phyloP scores from a whole-genome alignment of 2,797 vertebrate species.

The Anguilla obscura region DNA sequence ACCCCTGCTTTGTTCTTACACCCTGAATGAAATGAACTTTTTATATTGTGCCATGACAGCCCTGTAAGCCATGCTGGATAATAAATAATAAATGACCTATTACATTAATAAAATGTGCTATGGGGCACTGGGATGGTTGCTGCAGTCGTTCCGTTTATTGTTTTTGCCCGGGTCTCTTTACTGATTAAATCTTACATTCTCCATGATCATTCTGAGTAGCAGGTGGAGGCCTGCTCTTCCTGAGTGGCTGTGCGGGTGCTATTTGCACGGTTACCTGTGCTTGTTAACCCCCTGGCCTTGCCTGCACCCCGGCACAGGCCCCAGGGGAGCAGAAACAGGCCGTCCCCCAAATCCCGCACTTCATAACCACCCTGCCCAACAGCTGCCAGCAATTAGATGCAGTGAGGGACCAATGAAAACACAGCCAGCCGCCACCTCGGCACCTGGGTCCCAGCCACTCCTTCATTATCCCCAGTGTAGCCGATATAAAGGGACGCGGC shows the following conservation, averaged over 20 bases:
- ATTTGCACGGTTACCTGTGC: neutral
- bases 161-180: neutral
- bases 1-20: neutral
- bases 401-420: constrained; percentile 35
- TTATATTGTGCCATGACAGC: neutral
- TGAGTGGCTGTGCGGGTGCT: neutral
- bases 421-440: constrained; percentile 14
- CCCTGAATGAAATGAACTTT: neutral
- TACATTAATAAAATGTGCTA: neutral
- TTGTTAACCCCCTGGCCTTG: constrained; percentile 6
- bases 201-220: neutral
- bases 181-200: neutral
- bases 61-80: neutral
- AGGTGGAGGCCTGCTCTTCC: neutral
- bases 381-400: constrained; percentile 39
- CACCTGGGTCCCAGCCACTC: constrained; percentile 16
- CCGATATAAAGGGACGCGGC: neutral
- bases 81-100: neutral
- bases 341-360: neutral
- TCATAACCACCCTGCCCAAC: constrained; percentile 18
- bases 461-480: neutral
- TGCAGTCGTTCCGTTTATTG: neutral
- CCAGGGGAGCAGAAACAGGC: constrained; percentile 6
- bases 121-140: neutral
- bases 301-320: neutral